Base-by-base conservation (phyloP, 1,140 invertebrate species). In the Neodiprion pinetum region DNA sequence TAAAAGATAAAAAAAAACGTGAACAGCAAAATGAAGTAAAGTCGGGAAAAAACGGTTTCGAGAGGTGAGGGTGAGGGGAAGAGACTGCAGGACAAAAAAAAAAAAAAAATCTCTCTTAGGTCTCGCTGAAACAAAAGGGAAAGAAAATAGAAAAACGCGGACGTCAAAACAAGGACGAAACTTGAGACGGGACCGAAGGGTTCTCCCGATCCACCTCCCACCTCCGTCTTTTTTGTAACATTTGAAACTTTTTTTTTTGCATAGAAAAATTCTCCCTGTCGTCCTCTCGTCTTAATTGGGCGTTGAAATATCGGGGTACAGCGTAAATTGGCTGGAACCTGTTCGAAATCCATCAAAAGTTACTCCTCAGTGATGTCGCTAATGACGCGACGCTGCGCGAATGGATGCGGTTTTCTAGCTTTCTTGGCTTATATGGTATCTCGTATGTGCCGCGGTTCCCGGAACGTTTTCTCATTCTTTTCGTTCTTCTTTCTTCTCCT, bases 271-370 rank as follows among this genome's bases (percentile, higher is more conserved):
- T 4, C 11, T 14, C 11, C 11, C 11, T 14, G n/a, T 14, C 53
- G n/a, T 14, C 53, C 9, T 12, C 53, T 61, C 53, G 11, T 61
- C 53, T 61, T 61, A 61, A 61, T 61, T 61, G 53, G 53, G 4
- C 53, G 53, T 61, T 61, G 53, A 61, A 61, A 61, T 61, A 61
- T 61, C 53, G n/a, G 8, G 53, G 53, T 61, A 61, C 53, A 11
- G 53, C 53, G 53, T 14, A 61, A 61, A 61, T 61, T 61, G 53
- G 53, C 9, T 17, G 53, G 8, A 61, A 61, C 53, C 53, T 61
- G 53, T 61, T 61, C 53, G 11, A 61, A 61, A 61, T 61, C 53
- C n/a, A 61, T 61, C 53, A 61, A 61, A 61, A 61, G 11, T 61
- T 61, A 61, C n/a, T 5, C 53, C 28, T 17, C 53, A 9, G n/a